Evolutionary conservation across 1,140 invertebrate genomes (phyloP).

Genomic region (Mactra quadrangularis): DNA sequence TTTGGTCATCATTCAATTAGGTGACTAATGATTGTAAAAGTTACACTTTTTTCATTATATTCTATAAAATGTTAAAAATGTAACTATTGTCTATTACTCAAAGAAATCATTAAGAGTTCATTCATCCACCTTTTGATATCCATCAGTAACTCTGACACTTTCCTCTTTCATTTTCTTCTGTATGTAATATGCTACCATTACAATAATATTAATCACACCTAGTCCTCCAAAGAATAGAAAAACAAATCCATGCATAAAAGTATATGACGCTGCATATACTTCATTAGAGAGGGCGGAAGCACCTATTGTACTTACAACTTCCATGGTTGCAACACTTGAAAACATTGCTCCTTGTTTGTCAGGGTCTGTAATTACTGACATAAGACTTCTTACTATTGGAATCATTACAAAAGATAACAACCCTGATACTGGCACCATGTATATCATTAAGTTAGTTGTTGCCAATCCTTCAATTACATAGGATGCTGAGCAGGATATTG

Average conservation of each 20-base stretch:
- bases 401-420: slow-evolving; percentile 15
- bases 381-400: slow-evolving; percentile 13
- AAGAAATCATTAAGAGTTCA: no score
- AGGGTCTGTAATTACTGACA: slow-evolving; percentile 16
- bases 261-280: neutral
- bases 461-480: slow-evolving; percentile 26
- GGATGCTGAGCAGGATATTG: neutral
- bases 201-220: neutral
- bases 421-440: neutral
- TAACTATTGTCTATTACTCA: no score
- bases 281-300: neutral
- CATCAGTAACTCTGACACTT: no score
- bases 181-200: neutral
- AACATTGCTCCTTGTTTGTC: slow-evolving; percentile 36
- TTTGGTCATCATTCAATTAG: no score
- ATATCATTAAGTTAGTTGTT: neutral
- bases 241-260: slow-evolving; percentile 14
- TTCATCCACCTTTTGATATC: no score
- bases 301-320: slow-evolving; percentile 4
- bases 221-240: neutral
- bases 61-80: no score
- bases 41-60: no score
- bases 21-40: no score
- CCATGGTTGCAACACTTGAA: slow-evolving; percentile 3
- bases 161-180: neutral